phyloP scores from a whole-genome alignment of 2,113 vertebrate genomes.

The Pelvicachromis taeniatus region DNA sequence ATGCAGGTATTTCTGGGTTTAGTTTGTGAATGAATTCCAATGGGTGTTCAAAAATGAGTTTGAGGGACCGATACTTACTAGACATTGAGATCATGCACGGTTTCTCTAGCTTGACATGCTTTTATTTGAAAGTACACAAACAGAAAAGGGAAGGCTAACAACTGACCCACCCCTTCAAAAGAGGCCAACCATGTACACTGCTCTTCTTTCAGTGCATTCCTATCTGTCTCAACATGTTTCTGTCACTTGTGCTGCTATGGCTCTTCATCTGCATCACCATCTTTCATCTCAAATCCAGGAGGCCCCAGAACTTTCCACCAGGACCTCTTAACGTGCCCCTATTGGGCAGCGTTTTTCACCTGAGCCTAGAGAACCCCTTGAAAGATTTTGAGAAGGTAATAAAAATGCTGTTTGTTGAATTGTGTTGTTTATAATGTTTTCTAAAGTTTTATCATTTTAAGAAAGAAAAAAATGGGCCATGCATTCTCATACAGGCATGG shows the following conservation, averaged over 20 bases:
- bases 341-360: conserved; percentile 62
- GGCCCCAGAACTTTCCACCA: conserved; percentile 69
- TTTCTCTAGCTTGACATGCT: too few species aligned
- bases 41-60: too few species aligned
- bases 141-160: too few species aligned
- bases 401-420: not conserved
- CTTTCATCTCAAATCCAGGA: conserved; percentile 34
- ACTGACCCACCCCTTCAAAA: too few species aligned
- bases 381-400: conserved; percentile 66
- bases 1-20: not conserved
- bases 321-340: conserved; percentile 59
- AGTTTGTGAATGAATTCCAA: too few species aligned
- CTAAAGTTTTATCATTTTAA: not conserved
- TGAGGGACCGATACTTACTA: too few species aligned
- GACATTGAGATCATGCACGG: too few species aligned
- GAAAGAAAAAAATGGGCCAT: not conserved
- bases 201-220: not conserved
- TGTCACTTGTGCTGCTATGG: conserved; percentile 40
- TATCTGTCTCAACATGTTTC: conserved; percentile 38
- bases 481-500: not conserved
- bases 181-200: not conserved
- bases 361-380: conserved; percentile 59
- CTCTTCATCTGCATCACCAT: conserved; percentile 39
- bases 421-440: not conserved
- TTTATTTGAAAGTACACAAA: too few species aligned